Conservation (phyloP, 1,140 invertebrate genomes). For the Drosophila tropicalis region DNA sequence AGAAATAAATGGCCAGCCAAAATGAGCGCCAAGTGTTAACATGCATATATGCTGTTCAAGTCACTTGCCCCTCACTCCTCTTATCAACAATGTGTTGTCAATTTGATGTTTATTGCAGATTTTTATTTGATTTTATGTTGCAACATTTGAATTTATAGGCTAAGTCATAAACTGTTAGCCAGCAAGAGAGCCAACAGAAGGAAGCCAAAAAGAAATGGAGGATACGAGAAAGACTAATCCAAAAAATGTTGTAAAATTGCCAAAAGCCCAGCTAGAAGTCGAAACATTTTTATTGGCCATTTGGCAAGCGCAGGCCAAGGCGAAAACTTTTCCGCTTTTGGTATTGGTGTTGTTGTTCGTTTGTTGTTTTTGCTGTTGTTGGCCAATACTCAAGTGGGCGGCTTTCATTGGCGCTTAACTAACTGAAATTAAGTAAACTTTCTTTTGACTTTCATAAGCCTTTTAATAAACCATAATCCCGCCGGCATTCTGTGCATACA, state of each 20-base stretch:
- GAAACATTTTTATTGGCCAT: conserved; percentile 72
- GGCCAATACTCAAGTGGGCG: conserved; percentile 76
- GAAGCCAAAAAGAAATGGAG: background rate
- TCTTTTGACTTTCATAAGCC: conserved; percentile 82
- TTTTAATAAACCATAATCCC: conserved; percentile 81
- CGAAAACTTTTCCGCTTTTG: conserved; percentile 43
- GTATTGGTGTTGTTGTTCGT: conserved; percentile 8
- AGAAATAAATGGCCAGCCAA: conserved; percentile 19
- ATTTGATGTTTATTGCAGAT: conserved; percentile 78
- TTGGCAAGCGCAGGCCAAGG: conserved; percentile 48
- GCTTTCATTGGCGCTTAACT: conserved; percentile 79
- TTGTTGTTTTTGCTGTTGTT: conserved; percentile 28
- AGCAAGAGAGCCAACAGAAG: conserved; percentile 12
- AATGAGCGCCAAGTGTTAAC: conserved; percentile 27
- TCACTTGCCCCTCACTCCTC: conserved; percentile 4
- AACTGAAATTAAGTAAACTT: conserved; percentile 82
- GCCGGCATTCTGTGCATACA: conserved; percentile 57
- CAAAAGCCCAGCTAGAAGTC: conserved; percentile 37
- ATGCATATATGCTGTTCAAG: conserved; percentile 24
- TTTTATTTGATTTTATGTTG: conserved; percentile 78
- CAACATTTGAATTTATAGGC: conserved; percentile 71
- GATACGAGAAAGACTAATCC: conserved; percentile 54
- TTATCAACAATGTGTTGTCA: conserved; percentile 68
- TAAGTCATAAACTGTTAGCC: conserved; percentile 57
- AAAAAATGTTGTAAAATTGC: conserved; percentile 71